phyloP scores from a whole-genome alignment of 1,140 invertebrate genomes.

The Pentalonia nigronervosa region DNA sequence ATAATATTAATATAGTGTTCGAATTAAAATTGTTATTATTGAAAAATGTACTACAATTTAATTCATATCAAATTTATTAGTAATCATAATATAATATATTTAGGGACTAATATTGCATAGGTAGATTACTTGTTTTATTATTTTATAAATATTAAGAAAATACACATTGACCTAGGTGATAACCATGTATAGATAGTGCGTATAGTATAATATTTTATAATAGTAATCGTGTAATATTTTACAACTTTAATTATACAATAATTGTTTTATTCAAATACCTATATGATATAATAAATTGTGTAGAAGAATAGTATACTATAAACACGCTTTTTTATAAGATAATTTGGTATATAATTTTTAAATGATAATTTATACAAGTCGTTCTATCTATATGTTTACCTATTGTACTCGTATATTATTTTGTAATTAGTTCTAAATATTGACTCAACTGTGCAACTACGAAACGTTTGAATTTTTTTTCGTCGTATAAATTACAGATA shows the following conservation, averaged over 20 bases:
- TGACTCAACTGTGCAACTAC: too few species aligned
- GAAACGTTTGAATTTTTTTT: too few species aligned
- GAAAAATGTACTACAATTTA: not conserved
- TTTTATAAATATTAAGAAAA: not conserved
- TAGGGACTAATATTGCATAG: not conserved
- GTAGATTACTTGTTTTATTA: not conserved
- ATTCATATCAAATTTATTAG: not conserved
- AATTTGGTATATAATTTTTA: too few species aligned
- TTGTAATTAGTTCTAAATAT: too few species aligned
- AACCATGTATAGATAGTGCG: not conserved
- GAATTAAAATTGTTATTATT: not conserved
- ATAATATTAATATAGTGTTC: not conserved
- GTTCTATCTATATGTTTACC: too few species aligned
- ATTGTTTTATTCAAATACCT: not conserved
- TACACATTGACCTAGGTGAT: slow-evolving; percentile 8
- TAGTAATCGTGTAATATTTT: not conserved
- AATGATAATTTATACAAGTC: too few species aligned
- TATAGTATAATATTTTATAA: not conserved
- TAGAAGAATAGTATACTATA: not conserved
- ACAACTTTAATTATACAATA: not conserved
- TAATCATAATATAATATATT: not conserved
- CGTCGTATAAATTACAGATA: too few species aligned
- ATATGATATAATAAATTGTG: not conserved
- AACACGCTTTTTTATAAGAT: too few species aligned
- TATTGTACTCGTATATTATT: too few species aligned